phyloP scores from a whole-genome alignment of 2,113 vertebrate species.

The Orientallactaga bullata region DNA sequence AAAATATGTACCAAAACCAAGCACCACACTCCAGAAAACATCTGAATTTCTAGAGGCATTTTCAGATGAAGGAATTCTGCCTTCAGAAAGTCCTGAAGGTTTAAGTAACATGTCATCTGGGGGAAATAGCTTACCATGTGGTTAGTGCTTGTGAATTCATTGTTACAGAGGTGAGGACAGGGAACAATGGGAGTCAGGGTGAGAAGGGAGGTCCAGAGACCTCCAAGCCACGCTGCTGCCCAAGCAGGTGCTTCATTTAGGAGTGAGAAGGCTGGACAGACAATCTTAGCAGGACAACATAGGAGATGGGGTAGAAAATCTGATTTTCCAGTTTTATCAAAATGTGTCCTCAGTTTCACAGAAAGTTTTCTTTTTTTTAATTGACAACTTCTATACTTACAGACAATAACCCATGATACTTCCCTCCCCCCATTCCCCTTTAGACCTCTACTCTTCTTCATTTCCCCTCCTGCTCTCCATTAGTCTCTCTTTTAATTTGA shows the following conservation, averaged over 20 bases:
- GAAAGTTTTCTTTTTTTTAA: neutral
- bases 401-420: no score
- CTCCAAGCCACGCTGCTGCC: no score
- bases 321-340: neutral
- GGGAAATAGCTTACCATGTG: neutral
- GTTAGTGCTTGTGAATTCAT: neutral
- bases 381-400: no score
- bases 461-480: no score
- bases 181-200: neutral
- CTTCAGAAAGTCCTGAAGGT: neutral
- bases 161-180: neutral
- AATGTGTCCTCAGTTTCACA: neutral
- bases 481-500: no score
- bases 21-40: neutral
- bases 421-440: no score
- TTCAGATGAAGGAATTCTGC: neutral
- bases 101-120: neutral
- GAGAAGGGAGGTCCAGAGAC: neutral
- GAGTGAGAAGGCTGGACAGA: fast-evolving
- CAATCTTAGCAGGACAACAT: neutral
- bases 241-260: neutral
- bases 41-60: neutral
- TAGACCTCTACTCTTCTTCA: no score
- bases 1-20: neutral
- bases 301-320: neutral